phyloP scores from a whole-genome alignment of 2,888 invertebrate species.

The Himalopsyche japonica region DNA sequence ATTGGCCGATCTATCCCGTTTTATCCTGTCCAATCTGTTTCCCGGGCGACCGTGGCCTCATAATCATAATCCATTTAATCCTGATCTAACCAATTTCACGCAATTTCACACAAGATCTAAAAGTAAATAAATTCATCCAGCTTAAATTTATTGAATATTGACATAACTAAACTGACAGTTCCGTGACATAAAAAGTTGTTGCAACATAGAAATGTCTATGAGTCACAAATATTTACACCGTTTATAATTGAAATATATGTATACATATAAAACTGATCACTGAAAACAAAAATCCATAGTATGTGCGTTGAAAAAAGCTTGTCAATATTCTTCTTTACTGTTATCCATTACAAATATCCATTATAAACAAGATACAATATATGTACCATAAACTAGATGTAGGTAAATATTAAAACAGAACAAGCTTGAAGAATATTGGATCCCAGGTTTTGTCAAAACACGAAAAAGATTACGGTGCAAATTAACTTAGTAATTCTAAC shows the following conservation, averaged over 20 bases:
- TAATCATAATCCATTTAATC: not conserved
- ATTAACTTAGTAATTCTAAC: too few species aligned
- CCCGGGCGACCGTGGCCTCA: not conserved
- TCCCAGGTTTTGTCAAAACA: too few species aligned
- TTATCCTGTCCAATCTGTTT: not conserved
- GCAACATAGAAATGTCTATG: not conserved
- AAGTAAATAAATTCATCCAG: not conserved
- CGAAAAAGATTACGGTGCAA: too few species aligned
- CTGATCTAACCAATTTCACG: not conserved
- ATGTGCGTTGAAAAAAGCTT: too few species aligned
- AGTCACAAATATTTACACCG: not conserved
- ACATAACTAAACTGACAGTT: not conserved
- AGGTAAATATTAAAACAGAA: too few species aligned
- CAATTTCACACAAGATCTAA: not conserved
- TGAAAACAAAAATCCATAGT: too few species aligned
- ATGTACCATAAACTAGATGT: too few species aligned
- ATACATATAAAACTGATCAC: too few species aligned
- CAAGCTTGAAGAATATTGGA: too few species aligned
- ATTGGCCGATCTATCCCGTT: slow-evolving; percentile 8
- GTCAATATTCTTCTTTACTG: too few species aligned
- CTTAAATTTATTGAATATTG: not conserved
- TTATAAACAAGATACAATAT: too few species aligned
- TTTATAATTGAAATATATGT: not conserved
- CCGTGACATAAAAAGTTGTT: not conserved
- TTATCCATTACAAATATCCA: too few species aligned